Percentiles rank a stretch among this genome's conserved stretches.
phyloP scores from a whole-genome alignment of 2,797 vertebrate species.

The Acanthurus lineatus region DNA sequence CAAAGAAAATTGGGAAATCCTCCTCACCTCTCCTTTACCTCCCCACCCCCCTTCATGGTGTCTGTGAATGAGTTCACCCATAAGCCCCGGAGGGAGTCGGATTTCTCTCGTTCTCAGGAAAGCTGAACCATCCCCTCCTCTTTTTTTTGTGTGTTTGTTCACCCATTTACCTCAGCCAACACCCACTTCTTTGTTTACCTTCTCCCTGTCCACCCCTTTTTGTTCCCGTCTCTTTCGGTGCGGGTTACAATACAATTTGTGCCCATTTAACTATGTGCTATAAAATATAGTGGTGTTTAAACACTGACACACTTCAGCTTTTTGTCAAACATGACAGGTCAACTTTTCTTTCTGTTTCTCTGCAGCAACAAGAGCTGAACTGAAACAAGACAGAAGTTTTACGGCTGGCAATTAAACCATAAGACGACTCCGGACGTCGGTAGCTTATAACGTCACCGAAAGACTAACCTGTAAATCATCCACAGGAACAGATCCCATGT shows the following conservation, averaged over 20 bases:
- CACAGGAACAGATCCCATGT: constrained; percentile 59
- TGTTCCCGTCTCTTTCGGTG: constrained; percentile 18
- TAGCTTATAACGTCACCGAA: constrained; percentile 42
- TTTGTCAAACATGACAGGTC: constrained; percentile 24
- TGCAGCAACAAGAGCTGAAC: constrained; percentile 9
- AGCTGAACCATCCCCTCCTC: constrained; percentile 56
- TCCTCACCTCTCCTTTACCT: constrained; percentile 57
- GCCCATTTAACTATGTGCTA: constrained; percentile 35
- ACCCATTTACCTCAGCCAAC: constrained; percentile 57
- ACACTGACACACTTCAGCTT: constrained; percentile 29
- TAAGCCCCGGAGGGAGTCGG: constrained; percentile 65
- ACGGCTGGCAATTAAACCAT: constrained; percentile 29
- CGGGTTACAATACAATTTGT: constrained; percentile 31
- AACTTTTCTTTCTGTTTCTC: constrained; percentile 19
- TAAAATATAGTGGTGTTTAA: constrained; percentile 36
- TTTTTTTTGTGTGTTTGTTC: constrained; percentile 66
- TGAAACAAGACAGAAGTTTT: constrained; percentile 33
- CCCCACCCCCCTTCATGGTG: constrained; percentile 26
- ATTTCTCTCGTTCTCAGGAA: constrained; percentile 70
- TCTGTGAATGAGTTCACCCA: constrained; percentile 69
- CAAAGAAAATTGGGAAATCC: constrained; percentile 62
- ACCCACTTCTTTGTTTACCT: constrained; percentile 61
- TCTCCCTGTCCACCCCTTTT: constrained; percentile 44
- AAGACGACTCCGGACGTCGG: constrained; percentile 53
- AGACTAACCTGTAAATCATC: constrained; percentile 54